phyloP scores from a whole-genome alignment of 1,140 invertebrate genomes.

The Zaprionus lachaisei region DNA sequence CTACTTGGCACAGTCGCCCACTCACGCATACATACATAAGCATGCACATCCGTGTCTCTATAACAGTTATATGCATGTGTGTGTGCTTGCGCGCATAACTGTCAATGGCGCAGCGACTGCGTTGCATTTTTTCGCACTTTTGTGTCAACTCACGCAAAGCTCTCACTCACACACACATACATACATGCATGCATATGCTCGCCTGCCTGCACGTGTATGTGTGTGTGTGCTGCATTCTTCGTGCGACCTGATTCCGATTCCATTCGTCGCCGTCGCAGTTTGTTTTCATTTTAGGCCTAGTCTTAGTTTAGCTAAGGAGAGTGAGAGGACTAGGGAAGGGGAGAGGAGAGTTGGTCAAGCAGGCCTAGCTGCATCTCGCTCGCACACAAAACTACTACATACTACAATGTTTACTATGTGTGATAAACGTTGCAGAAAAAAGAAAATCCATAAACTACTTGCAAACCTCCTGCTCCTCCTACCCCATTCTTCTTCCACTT shows the following conservation, averaged over 20 bases:
- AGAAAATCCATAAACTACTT: constrained; percentile 81
- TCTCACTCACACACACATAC: constrained; percentile 6
- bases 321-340: not conserved
- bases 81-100: constrained; percentile 36
- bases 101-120: constrained; percentile 37
- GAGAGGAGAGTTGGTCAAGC: constrained; percentile 32
- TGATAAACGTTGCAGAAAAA: constrained; percentile 41
- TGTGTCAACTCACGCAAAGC: constrained; percentile 43
- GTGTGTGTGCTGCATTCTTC: constrained; percentile 47
- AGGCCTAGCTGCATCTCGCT: constrained; percentile 26
- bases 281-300: constrained; percentile 56
- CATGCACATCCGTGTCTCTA: constrained; percentile 10
- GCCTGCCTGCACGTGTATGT: constrained; percentile 3
- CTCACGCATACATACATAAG: constrained; percentile 13
- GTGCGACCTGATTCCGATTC: constrained; percentile 54
- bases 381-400: constrained; percentile 58
- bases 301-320: constrained; percentile 5
- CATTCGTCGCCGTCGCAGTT: constrained; percentile 49
- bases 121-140: constrained; percentile 47
- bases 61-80: constrained; percentile 20
- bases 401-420: constrained; percentile 82
- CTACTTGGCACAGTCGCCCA: constrained; percentile 63
- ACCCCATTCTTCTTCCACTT: not conserved
- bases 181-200: not conserved
- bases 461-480: constrained; percentile 14